A percentile compares a stretch with the other conserved stretches of the same genome.
Conservation (phyloP, 2,888 invertebrate species). For the Amphipyra berbera region DNA sequence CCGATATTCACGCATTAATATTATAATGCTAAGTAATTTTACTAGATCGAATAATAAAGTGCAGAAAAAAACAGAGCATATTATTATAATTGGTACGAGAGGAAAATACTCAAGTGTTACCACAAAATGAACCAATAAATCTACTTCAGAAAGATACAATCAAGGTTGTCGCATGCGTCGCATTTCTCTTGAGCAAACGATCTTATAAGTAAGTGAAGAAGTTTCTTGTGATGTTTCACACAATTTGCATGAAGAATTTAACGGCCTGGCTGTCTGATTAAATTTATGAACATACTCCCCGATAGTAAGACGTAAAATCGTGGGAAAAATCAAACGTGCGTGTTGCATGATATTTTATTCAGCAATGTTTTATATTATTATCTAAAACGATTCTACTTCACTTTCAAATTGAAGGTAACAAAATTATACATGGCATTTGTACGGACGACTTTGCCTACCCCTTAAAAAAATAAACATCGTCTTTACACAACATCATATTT, state of each 20-base stretch:
- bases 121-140: neutral
- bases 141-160: conserved; percentile 11
- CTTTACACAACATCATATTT: conserved; percentile 8
- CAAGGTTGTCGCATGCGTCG: conserved; percentile 15
- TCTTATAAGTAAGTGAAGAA: conserved; percentile 1
- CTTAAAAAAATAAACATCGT: conserved; percentile 3
- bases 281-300: conserved; percentile 30
- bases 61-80: neutral
- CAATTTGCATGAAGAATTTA: conserved; percentile 37
- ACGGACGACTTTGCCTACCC: neutral
- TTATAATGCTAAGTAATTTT: too few relatives aligned
- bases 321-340: conserved; percentile 31
- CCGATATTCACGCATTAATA: too few relatives aligned
- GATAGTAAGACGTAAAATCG: conserved; percentile 34
- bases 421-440: neutral
- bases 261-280: conserved; percentile 21
- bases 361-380: conserved; percentile 2
- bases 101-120: neutral
- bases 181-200: conserved; percentile 15
- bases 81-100: neutral
- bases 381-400: conserved; percentile 1
- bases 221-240: conserved; percentile 30
- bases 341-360: conserved; percentile 29
- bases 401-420: neutral
- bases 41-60: conserved; percentile 12